Base-by-base conservation (phyloP, 2,797 vertebrate species). In the Hydrolagus colliei region DNA sequence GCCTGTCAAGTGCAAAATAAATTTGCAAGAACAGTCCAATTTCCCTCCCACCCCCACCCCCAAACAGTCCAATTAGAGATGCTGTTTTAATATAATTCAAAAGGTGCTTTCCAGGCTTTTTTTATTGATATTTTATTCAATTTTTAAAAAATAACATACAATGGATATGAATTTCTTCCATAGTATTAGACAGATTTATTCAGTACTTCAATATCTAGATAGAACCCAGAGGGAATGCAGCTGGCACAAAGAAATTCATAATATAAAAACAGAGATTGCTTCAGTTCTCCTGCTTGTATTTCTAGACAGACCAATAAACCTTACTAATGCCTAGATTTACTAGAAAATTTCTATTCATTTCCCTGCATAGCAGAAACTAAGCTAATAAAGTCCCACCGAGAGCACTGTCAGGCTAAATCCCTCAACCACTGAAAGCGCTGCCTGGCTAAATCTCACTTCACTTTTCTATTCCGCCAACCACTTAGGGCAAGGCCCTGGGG, bases 401-500 rank as follows among this genome's bases (percentile, higher is more conserved):
- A 92, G 86, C 62, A 72, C 87, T 77, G 86, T 90, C 88, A 90
- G 89, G 88, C 87, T 86, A 86, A 91, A 91, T 89, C 91, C 88
- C 86, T 90, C 88, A 88, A 88, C 79, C 35, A 16, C 52, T 27
- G 87, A 89, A 92, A 89, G 87, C 11, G 18, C 87, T 87, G 87
- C 87, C 62, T 22, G 87, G 89, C 90, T 90, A 88, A 89, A 92
- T 87, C 89, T 80, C 73, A 91, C 90, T 89, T 92, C 89, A 88
- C 76, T 92, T 89, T 87, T 90, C 89, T 86, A 87, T 90, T 92
- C 90, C 89, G 87, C 91, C 91, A 92, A 86, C 88, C 88, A 86
- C 90, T 89, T 65, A 89, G 88, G 90, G 89, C 88, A 89, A 89
- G 90, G 87, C 90, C 89, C 90, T 84, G 74, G 91, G 91, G 91